phyloP scores from a whole-genome alignment of 2,113 vertebrate species.

The Carlito syrichta region DNA sequence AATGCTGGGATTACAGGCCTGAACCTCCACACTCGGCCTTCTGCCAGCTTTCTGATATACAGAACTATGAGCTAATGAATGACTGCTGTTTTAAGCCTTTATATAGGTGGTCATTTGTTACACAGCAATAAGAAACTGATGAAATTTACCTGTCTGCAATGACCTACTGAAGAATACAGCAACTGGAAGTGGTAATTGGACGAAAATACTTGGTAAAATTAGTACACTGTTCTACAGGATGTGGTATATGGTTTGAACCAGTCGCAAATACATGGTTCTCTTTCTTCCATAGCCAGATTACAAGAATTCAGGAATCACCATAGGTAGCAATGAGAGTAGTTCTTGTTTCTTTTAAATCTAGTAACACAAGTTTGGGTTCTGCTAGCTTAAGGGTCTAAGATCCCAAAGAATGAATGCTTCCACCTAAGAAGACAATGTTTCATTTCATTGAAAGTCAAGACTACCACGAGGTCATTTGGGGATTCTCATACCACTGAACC shows the following conservation, averaged over 20 bases:
- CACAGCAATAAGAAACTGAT: background rate
- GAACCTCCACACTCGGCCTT: background rate
- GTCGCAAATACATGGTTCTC: background rate
- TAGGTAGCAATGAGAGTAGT: background rate
- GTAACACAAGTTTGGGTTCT: background rate
- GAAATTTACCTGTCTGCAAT: background rate
- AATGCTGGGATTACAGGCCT: too few relatives aligned
- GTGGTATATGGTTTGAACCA: background rate
- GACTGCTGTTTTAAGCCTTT: background rate
- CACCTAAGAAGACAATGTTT: background rate
- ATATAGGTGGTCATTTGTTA: background rate
- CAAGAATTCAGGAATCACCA: background rate
- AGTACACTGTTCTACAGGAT: background rate
- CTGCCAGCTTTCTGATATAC: background rate
- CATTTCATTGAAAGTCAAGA: background rate
- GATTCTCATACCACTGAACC: background rate
- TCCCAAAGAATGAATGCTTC: background rate
- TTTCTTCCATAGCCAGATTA: background rate
- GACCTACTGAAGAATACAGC: background rate
- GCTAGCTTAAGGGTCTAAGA: background rate
- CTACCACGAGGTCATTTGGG: background rate
- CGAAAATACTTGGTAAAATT: background rate
- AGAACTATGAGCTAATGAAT: background rate
- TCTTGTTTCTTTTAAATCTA: background rate
- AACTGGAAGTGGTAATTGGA: background rate